Evolutionary conservation across 2,888 invertebrate genomes (phyloP), one percentile per base, ranked within the genome.

Genomic region (Callosobruchus maculatus): DNA sequence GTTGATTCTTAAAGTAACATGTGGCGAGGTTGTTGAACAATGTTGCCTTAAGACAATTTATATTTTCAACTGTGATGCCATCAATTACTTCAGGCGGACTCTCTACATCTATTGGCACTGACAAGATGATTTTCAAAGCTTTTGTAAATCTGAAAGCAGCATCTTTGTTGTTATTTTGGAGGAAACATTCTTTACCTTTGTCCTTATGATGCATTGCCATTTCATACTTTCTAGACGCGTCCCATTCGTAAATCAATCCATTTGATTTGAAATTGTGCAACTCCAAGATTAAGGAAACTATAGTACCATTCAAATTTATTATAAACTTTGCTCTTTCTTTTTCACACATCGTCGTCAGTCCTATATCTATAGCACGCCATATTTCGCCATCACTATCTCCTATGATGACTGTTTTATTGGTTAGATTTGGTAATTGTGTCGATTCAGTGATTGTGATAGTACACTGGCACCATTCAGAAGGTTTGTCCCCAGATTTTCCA

Each of bases 21-120:
- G 93, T 93, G 0, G 96, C 94, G 84, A 97, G 88, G 86, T 97
- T 97, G 79, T 94, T 93, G 84, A 93, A 94, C 9, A 96, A 88
- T 79, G 91, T 91, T 13, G 91, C 87, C 84, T 93, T 91, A 9
- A 94, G 85, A 72, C 88, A 86, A 67, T 90, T 84, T 78, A 94
- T 88, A 74, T 91, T 89, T 9, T 87, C 84, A 0, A 88, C 81
- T 31, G 84, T 82, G 30, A 91, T 87, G 1, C 88, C 88, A 68
- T 89, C 89, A 7, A 91, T 86, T 7, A 86, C 84, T n/a, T 89
- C 87, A 0, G 88, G 87, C 71, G 85, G 83, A 21, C 82, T 78
- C 76, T 90, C 83, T 68, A 87, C 86, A 72, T 85, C 80, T 21
- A 89, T 84, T 4, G 90, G 91, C 74, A 93, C 88, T 0, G 93